Conservation (phyloP, 2,113 vertebrate species). For the Xenopus laevis region DNA sequence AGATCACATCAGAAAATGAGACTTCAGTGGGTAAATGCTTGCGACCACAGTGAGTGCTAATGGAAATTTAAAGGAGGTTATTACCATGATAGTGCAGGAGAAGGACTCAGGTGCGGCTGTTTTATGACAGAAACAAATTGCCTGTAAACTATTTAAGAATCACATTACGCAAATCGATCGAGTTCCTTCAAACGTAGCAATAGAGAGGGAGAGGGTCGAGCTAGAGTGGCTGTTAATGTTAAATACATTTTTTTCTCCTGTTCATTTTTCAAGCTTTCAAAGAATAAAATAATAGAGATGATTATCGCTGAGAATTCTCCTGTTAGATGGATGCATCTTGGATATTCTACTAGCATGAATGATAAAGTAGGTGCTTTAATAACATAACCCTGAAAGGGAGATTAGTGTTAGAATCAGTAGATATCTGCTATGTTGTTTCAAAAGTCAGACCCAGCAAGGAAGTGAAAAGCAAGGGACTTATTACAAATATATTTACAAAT, state of each 20-base stretch:
- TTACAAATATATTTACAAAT: too few relatives aligned
- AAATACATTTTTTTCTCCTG: neutral
- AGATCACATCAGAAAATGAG: conserved; percentile 8
- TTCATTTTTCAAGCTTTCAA: neutral
- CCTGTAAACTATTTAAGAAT: conserved; percentile 37
- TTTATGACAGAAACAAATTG: conserved; percentile 37
- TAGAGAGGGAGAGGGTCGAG: too few relatives aligned
- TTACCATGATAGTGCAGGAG: conserved; percentile 16
- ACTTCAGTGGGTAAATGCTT: neutral
- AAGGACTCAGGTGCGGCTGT: conserved; percentile 1
- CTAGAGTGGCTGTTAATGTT: too few relatives aligned
- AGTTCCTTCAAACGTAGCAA: neutral
- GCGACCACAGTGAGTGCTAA: conserved; percentile 30
- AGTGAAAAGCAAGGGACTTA: too few relatives aligned
- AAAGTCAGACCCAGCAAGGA: too few relatives aligned
- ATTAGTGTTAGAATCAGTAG: too few relatives aligned
- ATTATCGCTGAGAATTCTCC: neutral
- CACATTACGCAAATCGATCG: conserved; percentile 18
- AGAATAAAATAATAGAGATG: neutral
- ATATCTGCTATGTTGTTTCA: too few relatives aligned
- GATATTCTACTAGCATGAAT: neutral
- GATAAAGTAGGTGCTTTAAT: too few relatives aligned
- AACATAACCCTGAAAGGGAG: too few relatives aligned
- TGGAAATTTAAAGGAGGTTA: conserved; percentile 37
- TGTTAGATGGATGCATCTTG: neutral